A percentile compares a stretch with the other conserved stretches of the same genome.
Evolutionary conservation across 2,113 vertebrate genomes (phyloP).

Genomic region (Nanger granti): DNA sequence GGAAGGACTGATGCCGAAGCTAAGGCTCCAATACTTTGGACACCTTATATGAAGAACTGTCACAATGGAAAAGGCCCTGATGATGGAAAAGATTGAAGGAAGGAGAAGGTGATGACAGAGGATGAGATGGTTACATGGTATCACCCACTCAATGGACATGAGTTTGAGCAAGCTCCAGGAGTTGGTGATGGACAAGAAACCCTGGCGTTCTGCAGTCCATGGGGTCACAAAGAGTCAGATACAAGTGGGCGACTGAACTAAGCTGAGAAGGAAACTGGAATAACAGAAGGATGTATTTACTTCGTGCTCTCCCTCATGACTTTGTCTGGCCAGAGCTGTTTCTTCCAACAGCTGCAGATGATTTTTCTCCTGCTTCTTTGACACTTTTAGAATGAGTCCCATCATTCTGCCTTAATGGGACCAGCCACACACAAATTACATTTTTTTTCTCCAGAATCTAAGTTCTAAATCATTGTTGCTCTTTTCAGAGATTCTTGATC

Average conservation of each 20-base stretch:
- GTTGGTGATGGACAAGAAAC: background rate
- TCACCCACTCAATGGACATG: background rate
- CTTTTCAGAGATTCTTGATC: background rate
- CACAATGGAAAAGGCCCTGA: background rate
- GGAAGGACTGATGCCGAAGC: too few relatives aligned
- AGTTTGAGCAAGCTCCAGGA: background rate
- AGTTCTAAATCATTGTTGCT: background rate
- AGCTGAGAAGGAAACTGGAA: background rate
- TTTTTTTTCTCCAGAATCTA: background rate
- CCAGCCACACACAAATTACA: background rate
- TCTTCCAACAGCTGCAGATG: background rate
- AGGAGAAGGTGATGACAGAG: background rate
- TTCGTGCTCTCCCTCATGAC: background rate
- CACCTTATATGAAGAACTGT: background rate
- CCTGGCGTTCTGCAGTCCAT: background rate
- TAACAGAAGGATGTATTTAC: accelerated
- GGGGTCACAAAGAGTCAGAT: background rate
- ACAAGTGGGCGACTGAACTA: background rate
- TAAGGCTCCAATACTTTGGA: background rate
- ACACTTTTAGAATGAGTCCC: background rate
- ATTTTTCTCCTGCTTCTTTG: background rate
- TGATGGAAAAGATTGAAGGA: background rate
- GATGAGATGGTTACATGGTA: background rate
- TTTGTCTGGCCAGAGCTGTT: accelerated
- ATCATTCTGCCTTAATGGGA: background rate